These are phyloP conservation scores for Ceryle rudis DNA, from an alignment of 2,797 vertebrate species.

Conservation along the genomic window DNA sequence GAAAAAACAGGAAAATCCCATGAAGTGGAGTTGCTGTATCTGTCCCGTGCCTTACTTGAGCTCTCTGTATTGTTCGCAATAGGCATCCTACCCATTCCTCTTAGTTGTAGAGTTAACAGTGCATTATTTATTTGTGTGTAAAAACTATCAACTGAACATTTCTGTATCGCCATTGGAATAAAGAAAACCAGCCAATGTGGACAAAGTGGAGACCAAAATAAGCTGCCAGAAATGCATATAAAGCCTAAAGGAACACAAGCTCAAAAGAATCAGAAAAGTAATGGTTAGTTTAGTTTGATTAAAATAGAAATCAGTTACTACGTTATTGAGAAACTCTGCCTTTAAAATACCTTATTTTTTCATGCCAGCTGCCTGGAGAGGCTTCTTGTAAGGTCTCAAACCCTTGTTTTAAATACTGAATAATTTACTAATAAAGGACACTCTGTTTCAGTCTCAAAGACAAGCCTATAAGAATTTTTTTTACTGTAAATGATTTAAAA, in stretches of 20 bases:
- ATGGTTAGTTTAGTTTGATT: slow-evolving; percentile 60
- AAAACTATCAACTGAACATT: slow-evolving; percentile 77
- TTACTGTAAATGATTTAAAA: slow-evolving; percentile 79
- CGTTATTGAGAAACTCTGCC: slow-evolving; percentile 62
- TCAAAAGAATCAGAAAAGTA: slow-evolving; percentile 68
- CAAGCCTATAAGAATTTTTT: slow-evolving; percentile 77
- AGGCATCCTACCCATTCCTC: slow-evolving; percentile 74
- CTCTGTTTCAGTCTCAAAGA: slow-evolving; percentile 78
- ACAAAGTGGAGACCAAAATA: slow-evolving; percentile 81
- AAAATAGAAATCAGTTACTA: slow-evolving; percentile 60
- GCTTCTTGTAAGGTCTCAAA: slow-evolving; percentile 72
- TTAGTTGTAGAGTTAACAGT: slow-evolving; percentile 78
- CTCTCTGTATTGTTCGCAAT: slow-evolving; percentile 78
- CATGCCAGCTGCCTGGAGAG: slow-evolving; percentile 63
- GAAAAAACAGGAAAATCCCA: slow-evolving; percentile 85
- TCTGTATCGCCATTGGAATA: slow-evolving; percentile 72
- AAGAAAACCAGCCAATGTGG: slow-evolving; percentile 65
- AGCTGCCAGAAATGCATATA: slow-evolving; percentile 74
- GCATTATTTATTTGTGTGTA: slow-evolving; percentile 86
- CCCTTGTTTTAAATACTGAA: slow-evolving; percentile 73
- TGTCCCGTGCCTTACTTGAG: slow-evolving; percentile 78
- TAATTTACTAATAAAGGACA: slow-evolving; percentile 80
- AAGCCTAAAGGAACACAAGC: slow-evolving; percentile 74
- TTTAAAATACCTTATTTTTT: slow-evolving; percentile 49
- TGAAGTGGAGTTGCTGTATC: slow-evolving; percentile 83